Evolutionary conservation across 1,140 invertebrate species (phyloP), one percentile per base, ranked within the genome.

Genomic region (Pachyrhynchus sulphureomaculatus): DNA sequence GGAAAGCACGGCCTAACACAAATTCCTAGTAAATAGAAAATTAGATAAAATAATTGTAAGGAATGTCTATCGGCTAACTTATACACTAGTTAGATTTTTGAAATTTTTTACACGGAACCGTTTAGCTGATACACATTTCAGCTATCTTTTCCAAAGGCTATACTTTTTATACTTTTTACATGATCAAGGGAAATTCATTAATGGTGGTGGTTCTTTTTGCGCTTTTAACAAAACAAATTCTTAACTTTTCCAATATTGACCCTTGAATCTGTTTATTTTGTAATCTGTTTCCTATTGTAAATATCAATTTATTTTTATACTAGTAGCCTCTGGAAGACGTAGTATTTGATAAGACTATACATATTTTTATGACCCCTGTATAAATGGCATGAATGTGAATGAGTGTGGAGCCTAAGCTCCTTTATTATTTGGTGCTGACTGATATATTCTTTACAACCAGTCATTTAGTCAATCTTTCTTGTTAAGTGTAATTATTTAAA

Each of bases 141-240:
- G 23, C 70, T 72, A 75, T 73, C 74, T 76, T 76, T 76, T 76
- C 73, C 74, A 73, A 51, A 70, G 74, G 74, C 74, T 76, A 52
- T 65, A 26, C 21, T 45, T 42, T 23, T 41, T 24, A 20, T 36
- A 45, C 33, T n/a, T 55, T 32, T 60, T 55, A 33, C 39, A 56
- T 57, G 70, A 67, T 72, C 71, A 73, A 73, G 69, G 72, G 72
- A 66, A 65, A 57, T 65, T 68, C 62, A 72, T 64, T 66, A 68
- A 68, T 53, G 74, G 74, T 75, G 74, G 72, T 68, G 74, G 73
- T 70, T 51, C 71, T 49, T 45, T 51, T 65, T 52, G 57, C 21
- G 51, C 62, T 71, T 58, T n/a, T 39, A 48, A 48, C 33, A 49
- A 18, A 48, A 51, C 47, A 33, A 17, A 33, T 6, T 47, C 8